Evolutionary conservation across 2,888 invertebrate genomes (phyloP).

Genomic region (Brachylomia viminalis): DNA sequence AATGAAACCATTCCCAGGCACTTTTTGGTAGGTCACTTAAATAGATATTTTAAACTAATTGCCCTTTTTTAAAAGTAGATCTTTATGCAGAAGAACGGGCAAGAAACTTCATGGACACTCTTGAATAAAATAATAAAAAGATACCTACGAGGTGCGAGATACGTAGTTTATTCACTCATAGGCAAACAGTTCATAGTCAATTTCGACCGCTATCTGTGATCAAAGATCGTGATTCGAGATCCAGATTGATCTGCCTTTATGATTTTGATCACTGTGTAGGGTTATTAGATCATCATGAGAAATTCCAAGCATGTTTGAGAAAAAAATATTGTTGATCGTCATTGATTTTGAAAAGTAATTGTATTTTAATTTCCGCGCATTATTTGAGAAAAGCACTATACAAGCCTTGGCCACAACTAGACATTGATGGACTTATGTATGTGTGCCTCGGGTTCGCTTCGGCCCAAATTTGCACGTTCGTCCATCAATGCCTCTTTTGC

Average conservation of each 20-base stretch:
- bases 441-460: too few relatives aligned
- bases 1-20: neutral
- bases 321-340: too few relatives aligned
- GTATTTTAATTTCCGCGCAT: too few relatives aligned
- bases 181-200: neutral
- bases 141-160: neutral
- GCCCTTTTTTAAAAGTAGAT: neutral
- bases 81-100: neutral
- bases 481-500: too few relatives aligned
- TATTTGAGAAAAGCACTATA: too few relatives aligned
- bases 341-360: too few relatives aligned
- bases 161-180: neutral
- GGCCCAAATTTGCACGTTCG: too few relatives aligned
- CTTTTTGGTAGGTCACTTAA: neutral
- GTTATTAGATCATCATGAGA: too few relatives aligned
- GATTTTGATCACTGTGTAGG: neutral
- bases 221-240: neutral
- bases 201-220: neutral
- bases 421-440: too few relatives aligned
- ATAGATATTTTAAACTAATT: neutral
- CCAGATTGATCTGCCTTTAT: neutral
- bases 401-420: too few relatives aligned
- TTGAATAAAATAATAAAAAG: slow-evolving; percentile 2
- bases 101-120: neutral
- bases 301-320: too few relatives aligned